Evolutionary conservation across 2,888 invertebrate species (phyloP), one percentile per base, ranked within the genome.

Genomic region (Noctua comes): DNA sequence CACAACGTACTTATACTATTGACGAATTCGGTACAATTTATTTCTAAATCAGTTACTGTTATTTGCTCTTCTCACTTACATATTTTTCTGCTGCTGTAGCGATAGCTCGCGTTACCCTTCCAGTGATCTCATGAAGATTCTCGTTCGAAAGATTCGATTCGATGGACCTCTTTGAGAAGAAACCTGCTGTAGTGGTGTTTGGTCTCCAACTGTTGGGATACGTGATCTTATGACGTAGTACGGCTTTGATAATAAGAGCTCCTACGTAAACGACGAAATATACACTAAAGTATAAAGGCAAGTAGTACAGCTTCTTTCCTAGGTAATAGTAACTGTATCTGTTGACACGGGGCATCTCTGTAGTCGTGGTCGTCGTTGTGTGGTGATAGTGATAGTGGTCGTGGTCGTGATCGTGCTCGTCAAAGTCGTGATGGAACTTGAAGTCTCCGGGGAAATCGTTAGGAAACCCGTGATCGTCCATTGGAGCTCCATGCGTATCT

Each of bases 251-350:
- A 80, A 98, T 97, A 46, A 98, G 95, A 31, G 98, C 97, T 4
- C 97, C 98, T 0, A 98, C 98, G 90, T 98, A 98, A 78, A 98
- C 94, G 73, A 97, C 97, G 86, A 97, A 97, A 88, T 97, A 98
- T 24, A 98, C 97, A 91, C 98, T 98, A 91, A 98, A 98, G 92
- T 98, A 98, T 68, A 98, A 93, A 0, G 98, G 98, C 82, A 98
- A 95, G 91, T 98, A 98, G 97, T 98, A 98, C 57, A 98, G 94
- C 90, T 98, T 98, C 88, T 98, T 97, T 5, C 98, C 98, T 81
- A 98, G 96, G 90, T 98, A 98, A 90, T 98, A 98, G 92, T 98
- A 98, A 91, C 98, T 98, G 95, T 98, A 98, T 92, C 95, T 97
- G 90, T 97, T 97, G 16, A 97, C 97, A 92, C 97, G 96, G 87